Conservation (phyloP, 2,797 vertebrate species). For the Melanotaenia parkinsoni region DNA sequence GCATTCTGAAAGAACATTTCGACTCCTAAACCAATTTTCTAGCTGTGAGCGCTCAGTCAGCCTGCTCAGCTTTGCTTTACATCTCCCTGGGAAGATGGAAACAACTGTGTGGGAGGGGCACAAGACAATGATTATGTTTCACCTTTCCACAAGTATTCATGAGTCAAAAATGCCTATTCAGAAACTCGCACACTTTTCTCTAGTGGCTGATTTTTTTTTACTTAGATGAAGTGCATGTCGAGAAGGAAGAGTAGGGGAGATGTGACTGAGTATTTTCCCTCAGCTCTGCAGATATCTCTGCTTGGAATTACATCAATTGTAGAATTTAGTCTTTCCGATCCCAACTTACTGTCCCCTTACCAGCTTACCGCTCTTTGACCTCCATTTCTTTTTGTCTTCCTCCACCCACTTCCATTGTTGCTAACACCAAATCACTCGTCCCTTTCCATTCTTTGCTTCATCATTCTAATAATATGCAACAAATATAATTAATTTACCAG, state of each 20-base stretch:
- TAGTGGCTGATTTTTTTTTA: slow-evolving; percentile 31
- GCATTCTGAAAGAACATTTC: slow-evolving; percentile 33
- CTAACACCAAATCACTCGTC: not conserved
- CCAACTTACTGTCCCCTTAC: slow-evolving; percentile 4
- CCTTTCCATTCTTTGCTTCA: not conserved
- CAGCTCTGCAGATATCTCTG: slow-evolving; percentile 29
- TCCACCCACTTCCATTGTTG: not conserved
- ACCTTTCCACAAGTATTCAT: slow-evolving; percentile 44
- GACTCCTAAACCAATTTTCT: slow-evolving; percentile 48
- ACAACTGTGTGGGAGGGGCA: slow-evolving; percentile 17
- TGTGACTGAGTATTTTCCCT: slow-evolving; percentile 10
- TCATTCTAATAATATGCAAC: slow-evolving; percentile 17
- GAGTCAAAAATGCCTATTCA: slow-evolving; percentile 49
- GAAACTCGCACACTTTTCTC: slow-evolving; percentile 28
- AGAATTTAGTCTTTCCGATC: slow-evolving; percentile 22
- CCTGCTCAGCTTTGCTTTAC: slow-evolving; percentile 23
- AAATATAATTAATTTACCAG: slow-evolving; percentile 25
- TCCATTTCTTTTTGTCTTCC: slow-evolving; percentile 5
- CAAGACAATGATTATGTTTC: slow-evolving; percentile 40
- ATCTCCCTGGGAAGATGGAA: slow-evolving; percentile 29
- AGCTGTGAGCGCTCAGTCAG: slow-evolving; percentile 14
- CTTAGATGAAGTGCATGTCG: slow-evolving; percentile 26
- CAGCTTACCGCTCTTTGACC: slow-evolving; percentile 6
- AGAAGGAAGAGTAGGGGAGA: not conserved
- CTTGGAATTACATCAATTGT: slow-evolving; percentile 23